A percentile compares a stretch with the other conserved stretches of the same genome.
These are phyloP conservation scores for Eubasilissa regina DNA, from an alignment of 1,140 invertebrate species.

Conservation along the genomic window DNA sequence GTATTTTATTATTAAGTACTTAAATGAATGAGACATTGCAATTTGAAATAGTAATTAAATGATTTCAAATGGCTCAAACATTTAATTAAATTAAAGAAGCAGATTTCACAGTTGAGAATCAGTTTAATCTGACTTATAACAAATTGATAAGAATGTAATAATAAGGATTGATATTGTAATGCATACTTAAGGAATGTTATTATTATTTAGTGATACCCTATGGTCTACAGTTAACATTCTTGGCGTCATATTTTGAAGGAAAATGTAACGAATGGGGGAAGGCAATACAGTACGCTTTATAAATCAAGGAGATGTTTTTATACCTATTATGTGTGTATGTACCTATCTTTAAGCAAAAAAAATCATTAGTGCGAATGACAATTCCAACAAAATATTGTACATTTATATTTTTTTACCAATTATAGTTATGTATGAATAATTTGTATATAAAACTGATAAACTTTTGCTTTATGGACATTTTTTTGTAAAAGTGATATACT, in stretches of 20 bases:
- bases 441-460: slow-evolving; percentile 30
- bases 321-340: slow-evolving; percentile 33
- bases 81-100: slow-evolving; percentile 15
- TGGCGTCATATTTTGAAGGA: background rate
- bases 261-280: slow-evolving; percentile 67
- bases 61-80: background rate
- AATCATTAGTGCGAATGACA: slow-evolving; percentile 5
- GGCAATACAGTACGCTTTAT: slow-evolving; percentile 74
- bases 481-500: background rate
- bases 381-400: slow-evolving; percentile 31
- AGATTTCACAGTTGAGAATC: slow-evolving; percentile 17
- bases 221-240: background rate
- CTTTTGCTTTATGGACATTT: background rate
- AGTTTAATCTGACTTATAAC: slow-evolving; percentile 2
- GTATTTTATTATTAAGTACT: slow-evolving; percentile 19
- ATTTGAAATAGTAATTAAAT: background rate
- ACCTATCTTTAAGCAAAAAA: slow-evolving; percentile 6
- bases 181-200: too few relatives aligned
- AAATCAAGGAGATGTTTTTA: slow-evolving; percentile 44
- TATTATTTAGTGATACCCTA: background rate
- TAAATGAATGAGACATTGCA: slow-evolving; percentile 12
- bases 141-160: slow-evolving; percentile 6
- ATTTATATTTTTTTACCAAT: slow-evolving; percentile 41
- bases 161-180: too few relatives aligned
- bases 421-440: slow-evolving; percentile 13